These are phyloP conservation scores for Siniperca knerii DNA, from an alignment of 2,113 vertebrate genomes.

Conservation along the genomic window DNA sequence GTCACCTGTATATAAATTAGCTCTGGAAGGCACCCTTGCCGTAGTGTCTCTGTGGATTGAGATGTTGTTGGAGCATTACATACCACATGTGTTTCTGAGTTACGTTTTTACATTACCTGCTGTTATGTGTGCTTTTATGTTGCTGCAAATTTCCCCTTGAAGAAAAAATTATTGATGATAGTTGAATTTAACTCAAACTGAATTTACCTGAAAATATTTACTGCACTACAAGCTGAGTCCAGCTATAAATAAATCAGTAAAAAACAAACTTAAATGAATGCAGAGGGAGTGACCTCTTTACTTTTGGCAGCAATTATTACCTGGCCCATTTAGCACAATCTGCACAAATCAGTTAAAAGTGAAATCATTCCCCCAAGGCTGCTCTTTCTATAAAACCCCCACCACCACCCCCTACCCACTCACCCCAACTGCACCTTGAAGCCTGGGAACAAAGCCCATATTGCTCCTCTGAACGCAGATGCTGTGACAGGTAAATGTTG, in stretches of 20 bases:
- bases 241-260: conserved; percentile 22
- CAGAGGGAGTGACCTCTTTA: conserved; percentile 83
- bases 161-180: neutral
- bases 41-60: neutral
- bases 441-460: conserved; percentile 76
- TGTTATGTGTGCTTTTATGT: neutral
- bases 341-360: conserved; percentile 86
- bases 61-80: neutral
- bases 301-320: conserved; percentile 88
- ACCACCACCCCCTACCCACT: neutral
- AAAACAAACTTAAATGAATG: conserved; percentile 38
- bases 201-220: neutral
- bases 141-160: neutral
- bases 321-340: conserved; percentile 94
- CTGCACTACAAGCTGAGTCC: conserved; percentile 4
- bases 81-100: neutral
- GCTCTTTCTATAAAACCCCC: conserved; percentile 43
- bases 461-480: conserved; percentile 67
- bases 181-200: neutral
- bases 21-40: neutral
- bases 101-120: neutral
- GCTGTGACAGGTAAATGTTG: conserved; percentile 84
- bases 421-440: conserved; percentile 51
- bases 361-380: conserved; percentile 63
- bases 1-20: neutral